Evolutionary conservation across 2,113 vertebrate species (phyloP), one percentile per base, ranked within the genome.

Genomic region (Gambusia holbrooki): DNA sequence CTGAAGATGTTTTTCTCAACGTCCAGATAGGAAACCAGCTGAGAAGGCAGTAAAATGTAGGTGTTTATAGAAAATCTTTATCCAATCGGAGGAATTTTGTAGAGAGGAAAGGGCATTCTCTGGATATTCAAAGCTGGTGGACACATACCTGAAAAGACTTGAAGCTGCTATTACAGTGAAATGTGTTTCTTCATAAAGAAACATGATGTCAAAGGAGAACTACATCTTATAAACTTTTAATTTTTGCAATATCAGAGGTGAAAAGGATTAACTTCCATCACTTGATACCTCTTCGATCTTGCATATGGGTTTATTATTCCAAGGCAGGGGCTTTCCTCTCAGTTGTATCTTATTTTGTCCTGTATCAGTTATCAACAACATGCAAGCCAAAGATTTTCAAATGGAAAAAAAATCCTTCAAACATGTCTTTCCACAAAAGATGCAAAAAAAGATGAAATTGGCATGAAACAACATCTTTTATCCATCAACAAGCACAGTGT

Each of bases 391-490:
- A 65, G 40, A 71, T 76, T 19, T 30, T 28, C 45, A 51, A 45
- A 69, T 69, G 71, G 74, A 72, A 48, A 19, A 19, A 48, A 54
- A 60, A 62, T 19, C 10, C 25, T 64, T 45, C 12, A 63, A 73
- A 84, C 62, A 63, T 70, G 42, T 84, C 82, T 87, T 64, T 77
- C 32, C 13, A 60, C 40, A 33, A 62, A 80, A 65, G 69, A 76
- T 51, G 72, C 8, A 60, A 60, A 71, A 60, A 60, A 71, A 28
- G 62, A 73, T 35, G 74, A 70, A 54, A 67, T 73, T 19, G 37
- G 62, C 69, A 68, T 81, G 69, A 28, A 63, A 74, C 35, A 76
- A 79, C 81, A 84, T 81, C 62, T 87, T 87, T 79, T 64, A 69
- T 85, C 63, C 66, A 80, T 89, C 79, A 82, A 48, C 54, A 8